phyloP scores from a whole-genome alignment of 2,888 invertebrate species.

The Gari tellinella region DNA sequence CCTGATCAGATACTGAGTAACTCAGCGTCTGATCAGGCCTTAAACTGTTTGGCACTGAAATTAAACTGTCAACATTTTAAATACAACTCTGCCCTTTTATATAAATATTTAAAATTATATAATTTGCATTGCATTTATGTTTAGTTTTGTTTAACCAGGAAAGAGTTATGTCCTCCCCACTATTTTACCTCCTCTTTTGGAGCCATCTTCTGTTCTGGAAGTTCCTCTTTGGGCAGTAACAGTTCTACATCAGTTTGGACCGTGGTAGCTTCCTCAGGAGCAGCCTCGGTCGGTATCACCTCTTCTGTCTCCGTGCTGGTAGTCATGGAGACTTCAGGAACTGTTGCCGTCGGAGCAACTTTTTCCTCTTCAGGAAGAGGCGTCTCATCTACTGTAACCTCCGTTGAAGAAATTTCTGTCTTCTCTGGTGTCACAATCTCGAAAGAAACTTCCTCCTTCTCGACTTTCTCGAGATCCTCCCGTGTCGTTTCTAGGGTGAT shows the following conservation, averaged over 20 bases:
- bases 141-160: too few species aligned
- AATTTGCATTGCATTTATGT: too few species aligned
- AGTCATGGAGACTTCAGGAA: slow-evolving; percentile 66
- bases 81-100: too few species aligned
- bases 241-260: slow-evolving; percentile 59
- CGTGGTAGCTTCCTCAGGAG: slow-evolving; percentile 58
- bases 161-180: neutral
- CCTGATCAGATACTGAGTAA: too few species aligned
- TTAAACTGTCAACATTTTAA: too few species aligned
- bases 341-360: slow-evolving; percentile 71
- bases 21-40: too few species aligned
- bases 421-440: slow-evolving; percentile 72
- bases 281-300: slow-evolving; percentile 56
- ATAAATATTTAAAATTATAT: too few species aligned
- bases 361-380: slow-evolving; percentile 73
- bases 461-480: slow-evolving; percentile 66
- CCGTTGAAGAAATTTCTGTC: slow-evolving; percentile 66
- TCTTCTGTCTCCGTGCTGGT: slow-evolving; percentile 64
- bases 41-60: too few species aligned
- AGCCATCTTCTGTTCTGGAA: slow-evolving; percentile 62
- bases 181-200: slow-evolving; percentile 61
- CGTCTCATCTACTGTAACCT: slow-evolving; percentile 67
- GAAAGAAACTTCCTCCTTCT: slow-evolving; percentile 79
- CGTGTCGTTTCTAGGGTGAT: slow-evolving; percentile 71
- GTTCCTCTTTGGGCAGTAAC: slow-evolving; percentile 69